A percentile compares a stretch with the other conserved stretches of the same genome.
Conservation (phyloP, 1,140 invertebrate genomes). For the Leptopilina boulardi region DNA sequence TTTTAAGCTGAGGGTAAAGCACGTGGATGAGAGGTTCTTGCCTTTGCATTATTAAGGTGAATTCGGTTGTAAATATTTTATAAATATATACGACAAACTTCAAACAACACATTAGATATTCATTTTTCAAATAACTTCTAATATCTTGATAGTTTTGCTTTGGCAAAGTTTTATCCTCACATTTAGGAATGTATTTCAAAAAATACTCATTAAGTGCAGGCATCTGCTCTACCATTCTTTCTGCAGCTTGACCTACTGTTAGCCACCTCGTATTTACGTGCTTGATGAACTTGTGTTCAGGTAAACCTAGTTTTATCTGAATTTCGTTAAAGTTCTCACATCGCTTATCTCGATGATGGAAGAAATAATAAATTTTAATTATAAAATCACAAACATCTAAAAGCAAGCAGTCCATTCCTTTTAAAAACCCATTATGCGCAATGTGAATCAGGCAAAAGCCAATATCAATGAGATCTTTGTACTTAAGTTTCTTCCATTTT, state of each 20-base stretch:
- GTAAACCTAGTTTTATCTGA: not conserved
- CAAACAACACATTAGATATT: not conserved
- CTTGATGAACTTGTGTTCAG: not conserved
- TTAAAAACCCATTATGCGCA: not conserved
- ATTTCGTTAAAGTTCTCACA: not conserved
- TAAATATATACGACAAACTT: not conserved
- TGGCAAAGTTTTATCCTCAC: not conserved
- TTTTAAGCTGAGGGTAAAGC: not conserved
- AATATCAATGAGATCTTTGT: not conserved
- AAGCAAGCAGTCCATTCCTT: not conserved
- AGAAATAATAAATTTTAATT: not conserved
- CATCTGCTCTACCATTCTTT: not conserved
- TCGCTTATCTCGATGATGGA: not conserved
- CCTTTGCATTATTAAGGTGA: not conserved
- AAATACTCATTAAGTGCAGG: not conserved
- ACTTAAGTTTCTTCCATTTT: not conserved
- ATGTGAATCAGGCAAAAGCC: not conserved
- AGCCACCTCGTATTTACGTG: not conserved
- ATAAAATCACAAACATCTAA: not conserved
- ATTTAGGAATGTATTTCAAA: not conserved
- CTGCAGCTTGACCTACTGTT: not conserved
- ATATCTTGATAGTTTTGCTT: not conserved
- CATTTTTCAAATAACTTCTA: not conserved
- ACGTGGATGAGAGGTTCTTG: slow-evolving; percentile 6
- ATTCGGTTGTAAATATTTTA: not conserved